Base-by-base conservation (phyloP, 2,888 invertebrate genomes). In the Calameuta pallipes region DNA sequence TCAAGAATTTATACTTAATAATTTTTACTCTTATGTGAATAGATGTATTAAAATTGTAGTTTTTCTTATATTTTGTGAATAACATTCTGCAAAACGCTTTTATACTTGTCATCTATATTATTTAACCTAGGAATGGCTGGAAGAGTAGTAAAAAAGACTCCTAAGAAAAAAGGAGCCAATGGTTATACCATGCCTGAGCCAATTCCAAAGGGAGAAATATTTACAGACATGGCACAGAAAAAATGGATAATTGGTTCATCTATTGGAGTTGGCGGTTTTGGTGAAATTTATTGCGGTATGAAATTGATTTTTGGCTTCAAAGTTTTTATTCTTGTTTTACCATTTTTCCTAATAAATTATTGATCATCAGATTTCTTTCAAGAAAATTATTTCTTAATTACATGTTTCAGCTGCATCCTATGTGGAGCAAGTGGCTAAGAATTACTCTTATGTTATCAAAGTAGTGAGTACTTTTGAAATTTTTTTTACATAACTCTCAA, bases 221-320 rank as follows among this genome's bases (percentile, higher is more conserved):
- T 99, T 69, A 94, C 93, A 69, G 98, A 98, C 92, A 90, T 95
- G 56, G 91, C 92, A 15, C 97, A 97, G 89, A 95, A 95, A 82
- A 93, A 95, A 89, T 99, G 98, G 98, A 94, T 94, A 83, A 93
- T 98, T 79, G 98, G 98, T 0, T 94, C 95, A 23, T 96, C 98
- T 0, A 97, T 98, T 80, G 98, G 98, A 0, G 93, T 95, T 78
- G 98, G 98, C 0, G 98, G 98, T 15, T 98, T 98, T 91, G 98
- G 98, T 1, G 97, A 97, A 90, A 98, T 98, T 86, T 98, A 98
- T 91, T 94, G 96, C 0, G 97, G 97, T 71, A 95, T 95, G 91
- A 94, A 93, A 78, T 92, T 92, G 70, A 36, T 34, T 56, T 56
- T 56, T 23, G 0, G 9, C 23, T 56, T 56, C 56, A 23, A 41